A percentile compares a stretch with the other conserved stretches of the same genome.
Evolutionary conservation across 1,140 invertebrate species (phyloP).

Genomic region (Oedothorax gibbosus): DNA sequence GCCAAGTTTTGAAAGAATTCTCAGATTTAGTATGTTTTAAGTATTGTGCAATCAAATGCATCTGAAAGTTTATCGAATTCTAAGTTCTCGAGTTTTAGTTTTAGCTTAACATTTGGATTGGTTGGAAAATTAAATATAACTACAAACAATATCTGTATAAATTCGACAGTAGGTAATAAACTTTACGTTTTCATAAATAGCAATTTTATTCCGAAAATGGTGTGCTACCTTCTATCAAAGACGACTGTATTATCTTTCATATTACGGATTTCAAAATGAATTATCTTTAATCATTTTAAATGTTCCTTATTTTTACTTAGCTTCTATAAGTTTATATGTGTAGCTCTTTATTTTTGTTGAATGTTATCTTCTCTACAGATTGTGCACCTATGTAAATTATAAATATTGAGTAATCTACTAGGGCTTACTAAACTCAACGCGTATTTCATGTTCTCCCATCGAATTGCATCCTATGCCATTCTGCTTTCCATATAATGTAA

Average conservation of each 20-base stretch:
- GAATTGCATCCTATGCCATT: constrained; percentile 13
- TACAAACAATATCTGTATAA: too few species aligned
- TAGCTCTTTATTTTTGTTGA: constrained; percentile 10
- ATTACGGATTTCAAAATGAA: too few species aligned
- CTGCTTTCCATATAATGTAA: too few species aligned
- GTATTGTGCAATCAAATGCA: too few species aligned
- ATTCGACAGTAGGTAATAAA: too few species aligned
- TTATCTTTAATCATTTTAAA: background rate
- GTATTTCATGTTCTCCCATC: constrained; percentile 10
- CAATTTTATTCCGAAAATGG: background rate
- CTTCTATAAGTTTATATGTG: constrained; percentile 13
- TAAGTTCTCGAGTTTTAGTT: too few species aligned
- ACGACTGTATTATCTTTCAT: background rate
- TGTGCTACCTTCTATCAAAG: constrained; percentile 43
- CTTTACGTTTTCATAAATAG: background rate
- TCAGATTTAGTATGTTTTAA: too few species aligned
- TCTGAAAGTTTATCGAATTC: too few species aligned
- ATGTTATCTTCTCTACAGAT: constrained; percentile 4
- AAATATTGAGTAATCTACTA: background rate
- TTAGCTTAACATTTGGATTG: too few species aligned
- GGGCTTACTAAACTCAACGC: too few species aligned
- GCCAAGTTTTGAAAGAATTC: too few species aligned
- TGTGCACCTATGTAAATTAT: constrained; percentile 41
- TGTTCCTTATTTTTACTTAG: background rate
- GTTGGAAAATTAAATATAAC: too few species aligned